These are phyloP conservation scores for Calycopis cecrops DNA, from an alignment of 1,140 invertebrate genomes.

Conservation along the genomic window DNA sequence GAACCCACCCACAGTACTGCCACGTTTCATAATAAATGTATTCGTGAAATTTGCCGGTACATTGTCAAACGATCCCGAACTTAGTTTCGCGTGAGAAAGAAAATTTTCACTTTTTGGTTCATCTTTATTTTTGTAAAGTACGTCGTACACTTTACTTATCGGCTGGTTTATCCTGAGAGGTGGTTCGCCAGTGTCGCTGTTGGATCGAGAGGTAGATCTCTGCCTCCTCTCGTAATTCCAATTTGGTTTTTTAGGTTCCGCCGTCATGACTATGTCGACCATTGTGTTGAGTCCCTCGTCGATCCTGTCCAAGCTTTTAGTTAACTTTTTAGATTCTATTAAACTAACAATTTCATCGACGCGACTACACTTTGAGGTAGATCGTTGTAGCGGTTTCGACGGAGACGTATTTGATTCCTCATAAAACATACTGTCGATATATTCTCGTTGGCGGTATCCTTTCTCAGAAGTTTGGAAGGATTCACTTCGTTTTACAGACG, in stretches of 20 bases:
- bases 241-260: slow-evolving; percentile 66
- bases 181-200: slow-evolving; percentile 63
- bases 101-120: slow-evolving; percentile 63
- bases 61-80: slow-evolving; percentile 53
- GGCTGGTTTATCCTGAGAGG: slow-evolving; percentile 55
- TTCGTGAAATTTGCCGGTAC: slow-evolving; percentile 54
- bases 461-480: slow-evolving; percentile 71
- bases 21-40: slow-evolving; percentile 77
- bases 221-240: slow-evolving; percentile 69
- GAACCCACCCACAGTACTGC: slow-evolving; percentile 75
- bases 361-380: slow-evolving; percentile 65
- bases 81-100: slow-evolving; percentile 51
- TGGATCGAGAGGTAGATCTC: slow-evolving; percentile 64
- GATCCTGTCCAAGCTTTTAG: slow-evolving; percentile 86
- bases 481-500: slow-evolving; percentile 69
- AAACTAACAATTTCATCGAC: slow-evolving; percentile 73
- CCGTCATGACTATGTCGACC: slow-evolving; percentile 81
- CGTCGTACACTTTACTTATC: slow-evolving; percentile 42
- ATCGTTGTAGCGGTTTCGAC: slow-evolving; percentile 59
- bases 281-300: slow-evolving; percentile 84
- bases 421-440: slow-evolving; percentile 69
- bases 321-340: slow-evolving; percentile 76
- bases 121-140: slow-evolving; percentile 44
- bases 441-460: slow-evolving; percentile 62
- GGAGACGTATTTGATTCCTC: slow-evolving; percentile 38